Conservation (phyloP, 2,888 invertebrate species). For the Rhagophthalmus giganteus region DNA sequence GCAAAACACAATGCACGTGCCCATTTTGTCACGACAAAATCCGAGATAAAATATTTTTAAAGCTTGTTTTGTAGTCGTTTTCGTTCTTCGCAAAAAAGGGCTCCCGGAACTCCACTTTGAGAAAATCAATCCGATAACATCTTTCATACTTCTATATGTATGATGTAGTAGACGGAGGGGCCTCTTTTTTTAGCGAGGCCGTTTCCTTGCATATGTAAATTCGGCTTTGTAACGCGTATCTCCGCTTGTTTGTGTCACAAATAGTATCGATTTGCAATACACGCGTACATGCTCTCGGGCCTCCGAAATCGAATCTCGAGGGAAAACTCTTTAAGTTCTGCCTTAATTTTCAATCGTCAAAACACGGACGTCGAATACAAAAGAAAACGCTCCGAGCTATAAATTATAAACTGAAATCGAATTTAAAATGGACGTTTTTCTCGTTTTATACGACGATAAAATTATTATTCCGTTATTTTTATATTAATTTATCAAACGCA, state of each 20-base stretch:
- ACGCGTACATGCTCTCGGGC: slow-evolving; percentile 2
- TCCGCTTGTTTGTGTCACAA: slow-evolving; percentile 19
- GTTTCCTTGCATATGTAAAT: slow-evolving; percentile 19
- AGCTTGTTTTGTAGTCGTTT: slow-evolving; percentile 18
- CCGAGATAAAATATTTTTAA: slow-evolving; percentile 20
- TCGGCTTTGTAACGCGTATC: slow-evolving; percentile 19
- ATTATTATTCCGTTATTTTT: too few species aligned
- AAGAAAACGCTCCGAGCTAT: not conserved
- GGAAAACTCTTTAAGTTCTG: slow-evolving; percentile 2
- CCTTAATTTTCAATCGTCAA: slow-evolving; percentile 9
- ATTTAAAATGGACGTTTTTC: too few species aligned
- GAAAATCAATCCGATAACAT: slow-evolving; percentile 28
- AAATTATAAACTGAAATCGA: too few species aligned
- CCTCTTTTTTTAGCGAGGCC: slow-evolving; percentile 10
- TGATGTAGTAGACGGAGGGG: slow-evolving; percentile 13
- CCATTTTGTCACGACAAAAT: slow-evolving; percentile 18
- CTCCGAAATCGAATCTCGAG: slow-evolving; percentile 3
- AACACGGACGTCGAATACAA: not conserved
- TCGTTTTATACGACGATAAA: too few species aligned
- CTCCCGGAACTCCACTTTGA: slow-evolving; percentile 25
- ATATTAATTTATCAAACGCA: too few species aligned
- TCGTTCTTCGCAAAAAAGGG: slow-evolving; percentile 17
- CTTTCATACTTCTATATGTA: slow-evolving; percentile 20
- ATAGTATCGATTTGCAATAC: slow-evolving; percentile 20
- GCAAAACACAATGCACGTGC: slow-evolving; percentile 5